These are phyloP conservation scores for Protonemura montana DNA, from an alignment of 2,888 invertebrate genomes.

Conservation along the genomic window DNA sequence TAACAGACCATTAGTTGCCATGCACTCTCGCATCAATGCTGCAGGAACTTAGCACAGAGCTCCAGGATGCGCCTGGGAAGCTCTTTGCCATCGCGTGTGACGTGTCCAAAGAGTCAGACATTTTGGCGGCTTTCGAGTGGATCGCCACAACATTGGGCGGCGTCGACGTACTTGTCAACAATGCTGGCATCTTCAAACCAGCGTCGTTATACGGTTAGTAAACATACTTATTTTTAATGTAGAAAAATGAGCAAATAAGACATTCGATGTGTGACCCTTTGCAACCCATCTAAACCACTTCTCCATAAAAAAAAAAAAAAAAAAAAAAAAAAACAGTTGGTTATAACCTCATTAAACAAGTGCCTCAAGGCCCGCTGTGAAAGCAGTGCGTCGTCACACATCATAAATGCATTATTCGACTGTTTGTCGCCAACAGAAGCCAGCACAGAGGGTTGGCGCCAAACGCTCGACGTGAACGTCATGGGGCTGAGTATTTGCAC, in stretches of 20 bases:
- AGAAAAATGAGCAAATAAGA: too few relatives aligned
- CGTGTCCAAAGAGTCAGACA: slow-evolving; percentile 55
- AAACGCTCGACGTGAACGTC: slow-evolving; percentile 57
- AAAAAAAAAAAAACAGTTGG: too few relatives aligned
- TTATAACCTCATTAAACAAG: too few relatives aligned
- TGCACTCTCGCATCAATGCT: too few relatives aligned
- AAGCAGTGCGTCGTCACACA: too few relatives aligned
- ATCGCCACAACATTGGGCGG: slow-evolving; percentile 56
- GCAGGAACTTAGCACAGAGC: slow-evolving; percentile 50
- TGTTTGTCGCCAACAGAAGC: too few relatives aligned
- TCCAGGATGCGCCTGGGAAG: slow-evolving; percentile 47
- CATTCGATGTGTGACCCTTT: too few relatives aligned
- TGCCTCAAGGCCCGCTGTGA: too few relatives aligned
- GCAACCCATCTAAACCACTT: too few relatives aligned
- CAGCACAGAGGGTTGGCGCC: slow-evolving; percentile 54
- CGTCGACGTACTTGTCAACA: slow-evolving; percentile 57
- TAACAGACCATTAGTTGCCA: too few relatives aligned
- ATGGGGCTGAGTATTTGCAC: slow-evolving; percentile 56
- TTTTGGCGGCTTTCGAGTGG: slow-evolving; percentile 55
- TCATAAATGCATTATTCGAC: too few relatives aligned
- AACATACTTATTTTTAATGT: not conserved
- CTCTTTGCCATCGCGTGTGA: slow-evolving; percentile 55
- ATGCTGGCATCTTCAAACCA: slow-evolving; percentile 54
- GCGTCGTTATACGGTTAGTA: not conserved
- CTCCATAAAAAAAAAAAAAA: too few relatives aligned